Conservation (phyloP, 2,888 invertebrate genomes). For the Arge pagana region DNA sequence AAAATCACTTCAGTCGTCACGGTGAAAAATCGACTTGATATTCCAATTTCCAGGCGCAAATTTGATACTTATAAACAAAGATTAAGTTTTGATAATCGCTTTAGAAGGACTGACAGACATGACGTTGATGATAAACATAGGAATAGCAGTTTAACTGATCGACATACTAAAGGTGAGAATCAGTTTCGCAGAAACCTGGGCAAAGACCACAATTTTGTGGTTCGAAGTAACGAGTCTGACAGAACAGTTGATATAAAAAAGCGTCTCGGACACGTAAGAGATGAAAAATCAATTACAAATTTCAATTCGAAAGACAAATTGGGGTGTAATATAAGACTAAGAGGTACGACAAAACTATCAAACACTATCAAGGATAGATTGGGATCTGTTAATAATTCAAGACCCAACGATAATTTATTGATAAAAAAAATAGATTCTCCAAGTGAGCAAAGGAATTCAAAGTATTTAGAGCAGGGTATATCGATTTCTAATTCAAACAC, state of each 20-base stretch:
- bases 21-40: slow-evolving; percentile 48
- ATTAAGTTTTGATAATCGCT: slow-evolving; percentile 22
- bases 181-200: slow-evolving; percentile 27
- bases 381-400: slow-evolving; percentile 31
- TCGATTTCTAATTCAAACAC: slow-evolving; percentile 1
- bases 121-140: slow-evolving; percentile 30
- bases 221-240: slow-evolving; percentile 18
- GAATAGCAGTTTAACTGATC: slow-evolving; percentile 28
- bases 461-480: slow-evolving; percentile 13
- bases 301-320: slow-evolving; percentile 32
- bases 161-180: slow-evolving; percentile 29
- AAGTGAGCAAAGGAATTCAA: slow-evolving; percentile 16
- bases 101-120: slow-evolving; percentile 24
- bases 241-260: slow-evolving; percentile 31
- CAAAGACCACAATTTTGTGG: slow-evolving; percentile 27
- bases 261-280: slow-evolving; percentile 32
- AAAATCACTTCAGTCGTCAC: slow-evolving; percentile 52
- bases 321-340: slow-evolving; percentile 5
- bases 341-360: slow-evolving; percentile 22
- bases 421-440: slow-evolving; percentile 3
- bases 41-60: slow-evolving; percentile 42
- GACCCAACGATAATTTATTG: not conserved
- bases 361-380: slow-evolving; percentile 47
- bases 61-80: slow-evolving; percentile 39
- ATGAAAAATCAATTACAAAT: slow-evolving; percentile 30